phyloP scores from a whole-genome alignment of 2,888 invertebrate species.

The Luperina nickerlii region DNA sequence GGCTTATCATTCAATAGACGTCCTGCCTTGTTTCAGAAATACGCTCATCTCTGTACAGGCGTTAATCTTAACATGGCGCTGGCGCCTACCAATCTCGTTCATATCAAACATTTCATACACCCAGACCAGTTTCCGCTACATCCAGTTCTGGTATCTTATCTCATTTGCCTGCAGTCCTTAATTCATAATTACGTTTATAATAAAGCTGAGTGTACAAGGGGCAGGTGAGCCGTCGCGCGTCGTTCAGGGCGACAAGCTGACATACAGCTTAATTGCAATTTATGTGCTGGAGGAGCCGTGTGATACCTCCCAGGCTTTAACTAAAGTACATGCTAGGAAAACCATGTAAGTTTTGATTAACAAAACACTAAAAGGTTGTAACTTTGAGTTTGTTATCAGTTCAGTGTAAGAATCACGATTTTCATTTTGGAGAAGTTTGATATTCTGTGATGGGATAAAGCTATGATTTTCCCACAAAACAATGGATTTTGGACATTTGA shows the following conservation, averaged over 20 bases:
- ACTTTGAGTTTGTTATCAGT: neutral
- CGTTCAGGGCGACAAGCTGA: constrained; percentile 51
- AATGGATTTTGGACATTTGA: neutral
- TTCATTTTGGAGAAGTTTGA: neutral
- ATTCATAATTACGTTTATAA: constrained; percentile 65
- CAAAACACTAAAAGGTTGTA: neutral
- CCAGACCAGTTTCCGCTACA: constrained; percentile 22
- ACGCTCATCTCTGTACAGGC: neutral
- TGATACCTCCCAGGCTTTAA: constrained; percentile 42
- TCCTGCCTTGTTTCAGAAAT: constrained; percentile 4
- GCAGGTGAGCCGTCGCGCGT: constrained; percentile 48
- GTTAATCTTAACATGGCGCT: neutral
- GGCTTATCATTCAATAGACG: constrained; percentile 9
- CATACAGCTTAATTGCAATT: constrained; percentile 72
- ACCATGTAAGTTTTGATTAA: constrained; percentile 25
- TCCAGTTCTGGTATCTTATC: constrained; percentile 44
- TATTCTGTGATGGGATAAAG: neutral
- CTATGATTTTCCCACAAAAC: neutral
- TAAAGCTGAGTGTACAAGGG: constrained; percentile 44
- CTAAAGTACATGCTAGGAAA: neutral
- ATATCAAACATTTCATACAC: constrained; percentile 16
- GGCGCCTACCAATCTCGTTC: constrained; percentile 20
- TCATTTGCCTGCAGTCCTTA: constrained; percentile 52
- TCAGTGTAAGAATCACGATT: neutral
- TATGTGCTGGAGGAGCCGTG: constrained; percentile 59